Evolutionary conservation across 2,113 vertebrate genomes (phyloP).

Genomic region (Diglossa brunneiventris): DNA sequence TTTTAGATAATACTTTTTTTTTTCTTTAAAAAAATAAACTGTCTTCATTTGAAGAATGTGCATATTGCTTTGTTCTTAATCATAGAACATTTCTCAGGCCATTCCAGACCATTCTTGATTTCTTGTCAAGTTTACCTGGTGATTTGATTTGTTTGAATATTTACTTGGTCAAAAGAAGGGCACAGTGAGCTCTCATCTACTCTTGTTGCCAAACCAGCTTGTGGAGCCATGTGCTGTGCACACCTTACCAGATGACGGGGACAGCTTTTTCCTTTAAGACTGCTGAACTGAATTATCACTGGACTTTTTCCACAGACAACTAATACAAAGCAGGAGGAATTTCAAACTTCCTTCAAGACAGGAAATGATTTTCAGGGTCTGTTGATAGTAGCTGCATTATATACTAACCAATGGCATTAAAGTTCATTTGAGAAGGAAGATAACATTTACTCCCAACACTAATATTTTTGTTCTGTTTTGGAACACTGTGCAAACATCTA

Average conservation of each 20-base stretch:
- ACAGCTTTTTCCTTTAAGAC: not conserved
- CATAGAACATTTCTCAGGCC: not conserved
- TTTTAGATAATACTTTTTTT: not conserved
- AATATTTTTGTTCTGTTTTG: not conserved
- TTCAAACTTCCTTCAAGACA: not conserved
- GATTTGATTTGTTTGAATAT: not conserved
- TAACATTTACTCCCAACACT: not conserved
- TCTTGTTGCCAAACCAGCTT: not conserved
- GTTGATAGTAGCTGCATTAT: not conserved
- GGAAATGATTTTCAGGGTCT: not conserved
- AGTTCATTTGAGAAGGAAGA: not conserved
- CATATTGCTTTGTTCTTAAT: not conserved
- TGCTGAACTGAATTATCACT: not conserved
- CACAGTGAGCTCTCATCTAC: not conserved
- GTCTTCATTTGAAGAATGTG: not conserved
- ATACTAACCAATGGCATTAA: not conserved
- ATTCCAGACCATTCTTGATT: not conserved
- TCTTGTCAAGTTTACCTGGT: conserved; percentile 12
- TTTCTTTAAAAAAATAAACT: not conserved
- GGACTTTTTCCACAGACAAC: not conserved
- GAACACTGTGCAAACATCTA: not conserved
- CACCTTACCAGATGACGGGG: not conserved
- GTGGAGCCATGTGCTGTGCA: not conserved
- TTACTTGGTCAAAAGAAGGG: not conserved
- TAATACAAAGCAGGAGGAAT: not conserved